Evolutionary conservation across 2,797 vertebrate species (phyloP), one percentile per base, ranked within the genome.

Genomic region (Microctenopoma lineatum): DNA sequence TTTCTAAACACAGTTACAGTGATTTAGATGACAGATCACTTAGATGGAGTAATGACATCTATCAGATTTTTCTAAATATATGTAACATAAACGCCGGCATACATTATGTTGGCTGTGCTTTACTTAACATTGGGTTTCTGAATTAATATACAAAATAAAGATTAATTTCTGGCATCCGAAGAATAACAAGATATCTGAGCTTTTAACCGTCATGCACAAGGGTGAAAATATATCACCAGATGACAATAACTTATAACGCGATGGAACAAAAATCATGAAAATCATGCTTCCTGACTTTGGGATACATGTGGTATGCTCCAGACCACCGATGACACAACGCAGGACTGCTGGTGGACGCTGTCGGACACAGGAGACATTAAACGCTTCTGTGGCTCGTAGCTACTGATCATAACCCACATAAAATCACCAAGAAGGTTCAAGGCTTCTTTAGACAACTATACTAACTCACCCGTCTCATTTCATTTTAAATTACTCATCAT

Each of bases 281-380:
- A 57, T 62, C 46, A 46, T 66, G 70, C 58, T 54, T 62, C 61
- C 25, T 38, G 25, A 47, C 18, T 74, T 61, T 58, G 46, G 51
- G 4, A 55, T 4, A 16, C 46, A 27, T 45, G 70, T 12, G 52
- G 64, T 55, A 16, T 2, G 56, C 36, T 71, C 57, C 62, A 47
- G 26, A 81, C 74, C 76, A 26, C 76, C 13, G 55, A 65, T 76
- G 79, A 84, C 66, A 79, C 75, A 73, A 77, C 66, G n/a, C 48
- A 59, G 7, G 45, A 38, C 53, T 59, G 64, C 59, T 79, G 73
- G 36, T 71, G 60, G 69, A 74, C 66, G 61, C 56, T 79, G 73
- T 27, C 66, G 58, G 69, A 74, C 69, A 66, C 59, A 70, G 44
- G 10, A 63, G 36, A 60, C 38, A 70, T 68, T 38, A 38, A 11